A percentile compares a stretch with the other conserved stretches of the same genome.
phyloP scores from a whole-genome alignment of 2,113 vertebrate species.

The Perca schrenkii region DNA sequence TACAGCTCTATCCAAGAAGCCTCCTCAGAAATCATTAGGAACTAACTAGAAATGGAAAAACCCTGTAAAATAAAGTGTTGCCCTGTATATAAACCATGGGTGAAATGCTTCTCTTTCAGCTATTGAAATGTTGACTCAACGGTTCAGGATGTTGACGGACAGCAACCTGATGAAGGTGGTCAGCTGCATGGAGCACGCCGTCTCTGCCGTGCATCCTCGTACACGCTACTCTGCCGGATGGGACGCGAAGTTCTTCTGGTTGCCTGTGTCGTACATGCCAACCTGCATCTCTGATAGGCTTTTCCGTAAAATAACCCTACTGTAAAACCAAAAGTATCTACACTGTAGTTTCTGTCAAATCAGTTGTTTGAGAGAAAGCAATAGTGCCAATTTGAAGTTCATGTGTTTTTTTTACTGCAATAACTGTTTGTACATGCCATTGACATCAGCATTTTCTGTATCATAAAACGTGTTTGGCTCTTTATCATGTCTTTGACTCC shows the following conservation, averaged over 20 bases:
- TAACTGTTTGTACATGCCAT: not conserved
- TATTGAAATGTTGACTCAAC: conserved; percentile 64
- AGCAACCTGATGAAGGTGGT: conserved; percentile 87
- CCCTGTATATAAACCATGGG: not conserved
- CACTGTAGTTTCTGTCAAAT: conserved; percentile 24
- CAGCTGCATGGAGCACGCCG: conserved; percentile 88
- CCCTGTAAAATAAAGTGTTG: not conserved
- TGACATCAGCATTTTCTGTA: not conserved
- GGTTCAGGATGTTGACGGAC: conserved; percentile 71
- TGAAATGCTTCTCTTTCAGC: conserved; percentile 68
- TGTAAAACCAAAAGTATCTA: conserved; percentile 50
- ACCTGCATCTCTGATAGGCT: conserved; percentile 84
- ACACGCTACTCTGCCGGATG: conserved; percentile 87
- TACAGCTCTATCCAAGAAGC: not conserved
- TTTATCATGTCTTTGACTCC: not conserved
- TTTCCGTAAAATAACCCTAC: conserved; percentile 60
- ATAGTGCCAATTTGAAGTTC: not conserved
- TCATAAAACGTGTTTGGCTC: not conserved
- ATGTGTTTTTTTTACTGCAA: not conserved
- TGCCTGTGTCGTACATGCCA: conserved; percentile 90
- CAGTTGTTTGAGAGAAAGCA: not conserved
- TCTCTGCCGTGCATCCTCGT: conserved; percentile 85
- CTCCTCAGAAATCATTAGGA: too few relatives aligned
- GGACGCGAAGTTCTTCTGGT: conserved; percentile 88
- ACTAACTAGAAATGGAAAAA: not conserved